Percentiles rank a stretch among this genome's conserved stretches.
Evolutionary conservation across 64 coral and sea anemone species (phyloP).

Genomic region (Cladopsammia gracilis): DNA sequence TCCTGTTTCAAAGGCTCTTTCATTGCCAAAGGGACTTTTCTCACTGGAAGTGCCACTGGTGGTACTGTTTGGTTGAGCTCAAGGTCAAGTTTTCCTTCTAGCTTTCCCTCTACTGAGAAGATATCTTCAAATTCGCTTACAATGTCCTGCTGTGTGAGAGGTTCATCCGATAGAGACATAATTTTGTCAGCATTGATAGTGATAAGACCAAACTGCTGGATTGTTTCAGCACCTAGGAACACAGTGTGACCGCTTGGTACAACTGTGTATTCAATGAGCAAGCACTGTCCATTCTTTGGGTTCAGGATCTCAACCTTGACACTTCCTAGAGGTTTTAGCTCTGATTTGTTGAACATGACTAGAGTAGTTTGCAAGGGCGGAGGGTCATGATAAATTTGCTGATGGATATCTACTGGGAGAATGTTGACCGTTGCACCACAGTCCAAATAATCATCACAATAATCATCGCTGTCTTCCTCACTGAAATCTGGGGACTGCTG

Average conservation of each 20-base stretch:
- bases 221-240: conserved; percentile 38
- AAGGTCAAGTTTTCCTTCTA: conserved; percentile 62
- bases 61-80: conserved; percentile 37
- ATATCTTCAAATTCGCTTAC: conserved; percentile 55
- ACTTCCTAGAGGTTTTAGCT: conserved; percentile 42
- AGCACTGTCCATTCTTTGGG: conserved; percentile 44
- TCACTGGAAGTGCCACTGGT: conserved; percentile 46
- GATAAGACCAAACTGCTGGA: conserved; percentile 70
- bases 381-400: conserved; percentile 24
- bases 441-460: conserved; percentile 66
- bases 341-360: conserved; percentile 64
- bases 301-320: conserved; percentile 58
- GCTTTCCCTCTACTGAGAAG: conserved; percentile 30
- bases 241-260: conserved; percentile 20
- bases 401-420: conserved; percentile 67
- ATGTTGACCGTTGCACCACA: conserved; percentile 79
- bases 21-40: conserved; percentile 57
- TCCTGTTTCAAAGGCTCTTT: conserved; percentile 69
- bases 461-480: not conserved
- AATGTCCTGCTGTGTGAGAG: conserved; percentile 28
- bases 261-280: conserved; percentile 20
- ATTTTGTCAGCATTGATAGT: conserved; percentile 56
- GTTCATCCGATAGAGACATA: conserved; percentile 25
- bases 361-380: conserved; percentile 30
- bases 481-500: not conserved